These are phyloP conservation scores for Danio jaintianensis DNA, from an alignment of 2,797 vertebrate genomes.

Conservation along the genomic window DNA sequence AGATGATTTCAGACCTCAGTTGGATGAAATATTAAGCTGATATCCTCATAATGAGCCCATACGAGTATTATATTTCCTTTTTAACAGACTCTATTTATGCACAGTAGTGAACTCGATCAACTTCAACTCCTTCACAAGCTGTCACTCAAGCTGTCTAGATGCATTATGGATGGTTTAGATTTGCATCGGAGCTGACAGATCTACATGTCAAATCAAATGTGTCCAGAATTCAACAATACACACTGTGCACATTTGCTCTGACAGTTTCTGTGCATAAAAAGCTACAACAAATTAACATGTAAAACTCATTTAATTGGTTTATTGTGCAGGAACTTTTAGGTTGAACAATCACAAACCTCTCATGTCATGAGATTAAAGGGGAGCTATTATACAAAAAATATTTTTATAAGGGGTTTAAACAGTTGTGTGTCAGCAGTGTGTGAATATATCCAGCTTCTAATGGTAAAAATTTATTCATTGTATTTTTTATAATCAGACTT, in stretches of 20 bases:
- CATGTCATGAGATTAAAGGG: neutral
- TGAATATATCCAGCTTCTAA: no score
- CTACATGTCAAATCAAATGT: neutral
- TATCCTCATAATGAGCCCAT: neutral
- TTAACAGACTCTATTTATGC: neutral
- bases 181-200: constrained; percentile 1
- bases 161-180: neutral
- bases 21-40: neutral
- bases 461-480: no score
- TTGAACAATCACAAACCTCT: neutral
- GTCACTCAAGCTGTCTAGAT: neutral
- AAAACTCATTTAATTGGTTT: no score
- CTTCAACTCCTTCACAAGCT: neutral
- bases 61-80: neutral
- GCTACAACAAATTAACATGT: no score
- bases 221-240: neutral
- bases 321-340: neutral
- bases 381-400: no score
- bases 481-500: no score
- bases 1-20: constrained; percentile 2
- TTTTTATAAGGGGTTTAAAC: no score
- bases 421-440: no score
- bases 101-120: neutral
- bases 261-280: neutral
- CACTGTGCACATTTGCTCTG: neutral